These are phyloP conservation scores for Brachionus plicatilis DNA, from an alignment of 1,140 invertebrate genomes.

Conservation along the genomic window DNA sequence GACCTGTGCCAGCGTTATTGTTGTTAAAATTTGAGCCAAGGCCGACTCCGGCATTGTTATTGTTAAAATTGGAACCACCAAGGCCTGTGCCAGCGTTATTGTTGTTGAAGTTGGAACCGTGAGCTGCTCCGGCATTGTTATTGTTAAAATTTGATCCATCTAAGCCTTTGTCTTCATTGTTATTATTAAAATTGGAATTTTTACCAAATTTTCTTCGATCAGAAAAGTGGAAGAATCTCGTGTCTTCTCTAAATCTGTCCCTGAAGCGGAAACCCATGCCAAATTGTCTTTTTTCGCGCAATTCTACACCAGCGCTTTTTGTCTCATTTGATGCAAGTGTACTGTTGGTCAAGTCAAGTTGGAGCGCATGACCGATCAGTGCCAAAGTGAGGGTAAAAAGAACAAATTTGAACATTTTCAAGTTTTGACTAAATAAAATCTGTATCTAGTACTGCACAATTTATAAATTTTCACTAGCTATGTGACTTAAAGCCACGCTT, in stretches of 20 bases:
- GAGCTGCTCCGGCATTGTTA: neutral
- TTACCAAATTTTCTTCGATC: neutral
- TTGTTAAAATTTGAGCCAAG: neutral
- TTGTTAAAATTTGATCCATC: conserved; percentile 14
- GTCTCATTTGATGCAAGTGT: neutral
- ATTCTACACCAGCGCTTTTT: neutral
- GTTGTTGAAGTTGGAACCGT: neutral
- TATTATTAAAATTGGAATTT: neutral
- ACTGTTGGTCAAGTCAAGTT: neutral
- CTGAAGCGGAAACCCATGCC: neutral
- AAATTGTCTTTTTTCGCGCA: neutral
- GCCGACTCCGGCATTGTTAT: conserved; percentile 2
- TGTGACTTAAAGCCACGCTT: neutral
- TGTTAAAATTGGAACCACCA: conserved; percentile 23
- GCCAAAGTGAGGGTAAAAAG: neutral
- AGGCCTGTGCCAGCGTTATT: neutral
- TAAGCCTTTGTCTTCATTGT: neutral
- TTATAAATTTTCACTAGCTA: neutral
- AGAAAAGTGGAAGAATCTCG: neutral
- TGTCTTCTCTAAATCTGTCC: neutral
- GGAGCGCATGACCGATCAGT: neutral
- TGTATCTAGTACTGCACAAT: neutral
- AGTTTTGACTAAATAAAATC: neutral
- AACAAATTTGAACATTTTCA: neutral
- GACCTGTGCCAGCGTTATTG: neutral